Percentiles rank a stretch among this genome's conserved stretches.
phyloP scores from a whole-genome alignment of 2,113 vertebrate genomes.

The Psittacara wagleri region DNA sequence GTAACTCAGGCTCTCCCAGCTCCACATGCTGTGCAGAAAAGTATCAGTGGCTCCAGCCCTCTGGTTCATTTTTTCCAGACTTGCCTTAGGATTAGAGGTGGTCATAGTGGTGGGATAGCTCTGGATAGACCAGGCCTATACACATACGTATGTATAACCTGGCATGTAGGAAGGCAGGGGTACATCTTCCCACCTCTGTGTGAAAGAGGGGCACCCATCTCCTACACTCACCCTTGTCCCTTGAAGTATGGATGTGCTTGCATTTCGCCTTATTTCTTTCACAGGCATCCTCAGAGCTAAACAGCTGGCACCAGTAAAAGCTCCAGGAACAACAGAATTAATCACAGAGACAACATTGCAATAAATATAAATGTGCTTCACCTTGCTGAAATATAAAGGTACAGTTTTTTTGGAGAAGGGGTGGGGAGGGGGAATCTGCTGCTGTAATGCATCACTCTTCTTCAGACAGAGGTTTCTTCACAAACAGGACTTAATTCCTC shows the following conservation, averaged over 20 bases:
- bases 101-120: background rate
- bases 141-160: no score
- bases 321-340: background rate
- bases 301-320: background rate
- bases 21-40: background rate
- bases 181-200: background rate
- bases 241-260: background rate
- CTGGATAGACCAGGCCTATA: background rate
- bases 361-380: background rate
- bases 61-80: background rate
- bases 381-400: background rate
- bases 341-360: background rate
- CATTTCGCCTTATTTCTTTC: background rate
- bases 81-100: background rate
- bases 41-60: background rate
- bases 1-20: accelerated
- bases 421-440: background rate
- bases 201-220: background rate
- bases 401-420: background rate
- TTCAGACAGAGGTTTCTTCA: background rate
- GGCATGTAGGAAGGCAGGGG: background rate
- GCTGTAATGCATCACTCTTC: background rate
- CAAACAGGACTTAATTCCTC: background rate
- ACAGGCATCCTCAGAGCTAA: background rate
- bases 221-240: background rate